phyloP scores from a whole-genome alignment of 2,888 invertebrate genomes.

The Ptilodon capucinus region DNA sequence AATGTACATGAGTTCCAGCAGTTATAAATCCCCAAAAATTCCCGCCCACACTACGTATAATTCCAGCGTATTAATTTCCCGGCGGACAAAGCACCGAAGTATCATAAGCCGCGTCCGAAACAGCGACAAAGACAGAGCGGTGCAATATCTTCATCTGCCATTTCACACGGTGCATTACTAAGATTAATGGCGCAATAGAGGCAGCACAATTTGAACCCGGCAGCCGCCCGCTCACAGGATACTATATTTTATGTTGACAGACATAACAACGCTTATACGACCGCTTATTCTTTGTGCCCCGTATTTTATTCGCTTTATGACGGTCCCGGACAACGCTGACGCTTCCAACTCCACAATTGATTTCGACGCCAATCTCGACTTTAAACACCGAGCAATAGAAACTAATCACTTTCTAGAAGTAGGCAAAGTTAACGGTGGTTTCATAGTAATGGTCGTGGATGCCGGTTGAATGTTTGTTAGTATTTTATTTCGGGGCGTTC shows the following conservation, averaged over 20 bases:
- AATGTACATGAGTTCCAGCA: no score
- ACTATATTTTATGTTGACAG: constrained; percentile 82
- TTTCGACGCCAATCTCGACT: constrained; percentile 34
- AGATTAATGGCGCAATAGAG: constrained; percentile 77
- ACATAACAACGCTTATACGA: constrained; percentile 81
- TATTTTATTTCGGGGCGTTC: constrained; percentile 81
- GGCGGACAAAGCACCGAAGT: constrained; percentile 32
- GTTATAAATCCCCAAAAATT: background rate
- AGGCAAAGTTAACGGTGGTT: constrained; percentile 36
- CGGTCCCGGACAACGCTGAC: constrained; percentile 57
- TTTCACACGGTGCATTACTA: constrained; percentile 72
- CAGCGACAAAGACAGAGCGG: constrained; percentile 48
- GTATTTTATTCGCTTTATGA: constrained; percentile 83
- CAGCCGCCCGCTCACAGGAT: constrained; percentile 72
- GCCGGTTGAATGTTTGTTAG: constrained; percentile 81
- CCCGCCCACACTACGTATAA: background rate
- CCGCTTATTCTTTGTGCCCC: constrained; percentile 82
- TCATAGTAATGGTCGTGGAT: constrained; percentile 77
- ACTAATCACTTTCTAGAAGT: constrained; percentile 7
- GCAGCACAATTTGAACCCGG: constrained; percentile 73
- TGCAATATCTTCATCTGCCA: constrained; percentile 69
- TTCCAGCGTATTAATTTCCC: constrained; percentile 31
- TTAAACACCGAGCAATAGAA: constrained; percentile 32
- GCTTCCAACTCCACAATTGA: constrained; percentile 19
- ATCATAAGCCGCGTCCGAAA: constrained; percentile 22